A percentile compares a stretch with the other conserved stretches of the same genome.
These are phyloP conservation scores for Epinephelus malabaricus DNA, from an alignment of 2,797 vertebrate species.

Conservation along the genomic window DNA sequence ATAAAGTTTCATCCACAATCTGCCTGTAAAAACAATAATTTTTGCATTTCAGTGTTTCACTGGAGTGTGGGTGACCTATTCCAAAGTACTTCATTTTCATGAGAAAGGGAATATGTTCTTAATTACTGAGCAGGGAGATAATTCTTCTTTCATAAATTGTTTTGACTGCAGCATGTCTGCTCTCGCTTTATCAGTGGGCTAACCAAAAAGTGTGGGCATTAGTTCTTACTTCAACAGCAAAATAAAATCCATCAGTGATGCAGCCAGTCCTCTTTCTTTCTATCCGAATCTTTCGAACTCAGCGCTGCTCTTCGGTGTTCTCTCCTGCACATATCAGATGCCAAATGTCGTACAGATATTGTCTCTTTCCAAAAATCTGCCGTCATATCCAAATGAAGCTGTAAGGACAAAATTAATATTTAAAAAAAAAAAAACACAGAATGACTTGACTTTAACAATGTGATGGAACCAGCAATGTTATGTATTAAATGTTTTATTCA, in stretches of 20 bases:
- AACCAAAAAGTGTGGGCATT: not conserved
- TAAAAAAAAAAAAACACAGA: not conserved
- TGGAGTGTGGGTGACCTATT: not conserved
- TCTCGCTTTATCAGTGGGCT: not conserved
- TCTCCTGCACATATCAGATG: not conserved
- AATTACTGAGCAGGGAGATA: not conserved
- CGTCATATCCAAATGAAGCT: not conserved
- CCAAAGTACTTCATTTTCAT: not conserved
- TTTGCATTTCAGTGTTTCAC: not conserved
- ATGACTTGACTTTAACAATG: not conserved
- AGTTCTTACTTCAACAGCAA: not conserved
- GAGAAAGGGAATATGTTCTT: not conserved
- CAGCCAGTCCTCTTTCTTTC: not conserved
- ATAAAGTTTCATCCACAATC: not conserved
- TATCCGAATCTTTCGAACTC: not conserved
- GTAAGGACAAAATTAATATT: not conserved
- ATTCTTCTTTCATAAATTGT: not conserved
- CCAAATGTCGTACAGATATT: not conserved
- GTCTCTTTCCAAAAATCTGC: not conserved
- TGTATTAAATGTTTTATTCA: not conserved
- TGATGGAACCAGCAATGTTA: slow-evolving; percentile 6
- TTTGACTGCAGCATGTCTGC: not conserved
- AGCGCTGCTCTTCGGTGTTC: not conserved
- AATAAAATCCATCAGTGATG: not conserved
- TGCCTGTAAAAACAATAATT: not conserved